Evolutionary conservation across 1,140 invertebrate species (phyloP), one percentile per base, ranked within the genome.

Genomic region (Triops longicaudatus): DNA sequence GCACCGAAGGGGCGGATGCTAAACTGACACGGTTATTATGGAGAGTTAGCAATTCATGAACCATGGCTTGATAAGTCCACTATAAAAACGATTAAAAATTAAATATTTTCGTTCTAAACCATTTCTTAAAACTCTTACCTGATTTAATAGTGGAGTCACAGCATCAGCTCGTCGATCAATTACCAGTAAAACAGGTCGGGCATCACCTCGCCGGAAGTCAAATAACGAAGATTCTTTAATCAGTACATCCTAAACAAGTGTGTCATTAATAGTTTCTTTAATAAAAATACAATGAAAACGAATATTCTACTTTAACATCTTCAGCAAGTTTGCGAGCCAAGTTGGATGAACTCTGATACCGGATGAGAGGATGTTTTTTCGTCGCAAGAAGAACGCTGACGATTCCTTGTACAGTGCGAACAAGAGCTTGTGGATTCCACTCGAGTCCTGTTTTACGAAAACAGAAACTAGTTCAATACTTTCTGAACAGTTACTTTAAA

Each of bases 21-120:
- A 99, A 87, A 83, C 92, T 94, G 4, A 99, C 96, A 78, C 96
- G 88, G 86, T 99, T 98, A 82, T 99, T 99, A 80, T 91, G 91
- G 80, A 99, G 98, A 0, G 91, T 92, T 28, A 99, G 84, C 72
- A 99, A 85, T 86, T 99, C 97, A 85, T 99, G 98, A 2, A 99
- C 96, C 98, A 99, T 99, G 10, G 97, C 97, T 85, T 99, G 97
- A 85, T 99, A 99, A 0, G 97, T 99, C 98, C 98, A 99, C 88
- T 96, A 75, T 28, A 28, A 26, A 72, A 78, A 63, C 44, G n/a
- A 10, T 27, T 31, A 78, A 28, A 78, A 43, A 78, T 76, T n/a
- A 43, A 74, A 27, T 28, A 43, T 76, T 14, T 73, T 73, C 11
- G 14, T 0, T 6, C 6, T 9, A 73, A 76, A 26, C 26, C 76